Evolutionary conservation across 2,113 vertebrate genomes (phyloP).

Genomic region (Leucopsar rothschildi): DNA sequence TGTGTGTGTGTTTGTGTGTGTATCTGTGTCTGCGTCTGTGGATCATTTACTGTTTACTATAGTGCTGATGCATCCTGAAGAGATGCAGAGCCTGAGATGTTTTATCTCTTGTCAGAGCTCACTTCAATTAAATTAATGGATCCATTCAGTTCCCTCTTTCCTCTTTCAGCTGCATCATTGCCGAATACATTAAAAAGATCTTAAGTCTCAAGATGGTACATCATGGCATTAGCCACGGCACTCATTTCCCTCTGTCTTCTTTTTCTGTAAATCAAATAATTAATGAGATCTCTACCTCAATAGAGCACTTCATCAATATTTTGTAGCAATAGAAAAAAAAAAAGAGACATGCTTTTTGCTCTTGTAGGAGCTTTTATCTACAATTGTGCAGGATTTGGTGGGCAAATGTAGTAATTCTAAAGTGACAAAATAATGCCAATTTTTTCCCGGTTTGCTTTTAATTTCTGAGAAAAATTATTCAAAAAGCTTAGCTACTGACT

Average conservation of each 20-base stretch:
- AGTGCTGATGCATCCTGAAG: conserved; percentile 84
- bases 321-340: conserved; percentile 65
- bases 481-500: background rate
- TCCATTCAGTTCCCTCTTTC: conserved; percentile 92
- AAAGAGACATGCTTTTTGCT: conserved; percentile 52
- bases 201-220: conserved; percentile 97
- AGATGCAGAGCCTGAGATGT: conserved; percentile 88
- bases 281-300: conserved; percentile 83
- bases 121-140: conserved; percentile 99
- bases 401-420: conserved; percentile 66
- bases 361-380: conserved; percentile 73
- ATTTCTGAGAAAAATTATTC: conserved; percentile 45
- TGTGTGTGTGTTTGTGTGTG: background rate
- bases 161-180: conserved; percentile 86
- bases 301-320: conserved; percentile 78
- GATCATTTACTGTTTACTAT: conserved; percentile 91
- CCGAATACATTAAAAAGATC: conserved; percentile 99
- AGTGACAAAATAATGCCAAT: conserved; percentile 78
- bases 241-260: conserved; percentile 78
- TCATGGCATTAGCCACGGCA: conserved; percentile 87
- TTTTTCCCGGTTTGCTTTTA: conserved; percentile 49
- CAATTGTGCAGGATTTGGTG: conserved; percentile 55
- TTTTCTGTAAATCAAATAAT: conserved; percentile 87
- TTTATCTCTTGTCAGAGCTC: conserved; percentile 94
- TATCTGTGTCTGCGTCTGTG: conserved; percentile 49